phyloP scores from a whole-genome alignment of 2,797 vertebrate species.

The Orestias chungarensis region DNA sequence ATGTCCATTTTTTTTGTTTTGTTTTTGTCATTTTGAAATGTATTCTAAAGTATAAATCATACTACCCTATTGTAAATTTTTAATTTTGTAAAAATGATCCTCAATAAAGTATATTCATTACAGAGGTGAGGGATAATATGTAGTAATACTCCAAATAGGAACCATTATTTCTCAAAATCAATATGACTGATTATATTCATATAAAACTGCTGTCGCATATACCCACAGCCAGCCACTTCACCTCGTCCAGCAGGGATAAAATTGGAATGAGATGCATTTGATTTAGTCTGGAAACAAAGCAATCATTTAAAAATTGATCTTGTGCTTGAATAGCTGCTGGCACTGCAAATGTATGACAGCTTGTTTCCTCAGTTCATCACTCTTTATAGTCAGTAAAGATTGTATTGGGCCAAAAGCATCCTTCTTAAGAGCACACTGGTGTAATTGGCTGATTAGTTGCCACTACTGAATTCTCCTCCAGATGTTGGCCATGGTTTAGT shows the following conservation, averaged over 20 bases:
- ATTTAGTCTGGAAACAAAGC: constrained; percentile 60
- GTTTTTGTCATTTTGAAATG: constrained; percentile 5
- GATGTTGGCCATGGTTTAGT: constrained; percentile 51
- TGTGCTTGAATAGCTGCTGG: constrained; percentile 62
- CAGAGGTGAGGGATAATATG: neutral
- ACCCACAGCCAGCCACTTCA: constrained; percentile 3
- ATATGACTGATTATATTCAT: constrained; percentile 16
- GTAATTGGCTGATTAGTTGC: constrained; percentile 62
- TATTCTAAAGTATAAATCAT: constrained; percentile 5
- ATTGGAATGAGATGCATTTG: constrained; percentile 42
- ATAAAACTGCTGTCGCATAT: constrained; percentile 11
- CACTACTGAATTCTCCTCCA: constrained; percentile 31
- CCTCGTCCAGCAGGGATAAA: constrained; percentile 30
- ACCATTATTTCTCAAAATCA: constrained; percentile 12
- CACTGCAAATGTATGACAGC: constrained; percentile 57
- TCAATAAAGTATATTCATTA: neutral
- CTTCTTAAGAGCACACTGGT: constrained; percentile 27
- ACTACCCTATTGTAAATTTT: neutral
- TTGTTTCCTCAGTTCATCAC: constrained; percentile 62
- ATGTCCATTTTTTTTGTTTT: neutral
- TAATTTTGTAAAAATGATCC: neutral
- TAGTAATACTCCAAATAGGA: neutral
- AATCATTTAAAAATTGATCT: constrained; percentile 72
- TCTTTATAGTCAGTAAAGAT: constrained; percentile 47
- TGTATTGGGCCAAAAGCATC: constrained; percentile 44